Evolutionary conservation across 2,113 vertebrate genomes (phyloP).

Genomic region (Varanus komodoensis): DNA sequence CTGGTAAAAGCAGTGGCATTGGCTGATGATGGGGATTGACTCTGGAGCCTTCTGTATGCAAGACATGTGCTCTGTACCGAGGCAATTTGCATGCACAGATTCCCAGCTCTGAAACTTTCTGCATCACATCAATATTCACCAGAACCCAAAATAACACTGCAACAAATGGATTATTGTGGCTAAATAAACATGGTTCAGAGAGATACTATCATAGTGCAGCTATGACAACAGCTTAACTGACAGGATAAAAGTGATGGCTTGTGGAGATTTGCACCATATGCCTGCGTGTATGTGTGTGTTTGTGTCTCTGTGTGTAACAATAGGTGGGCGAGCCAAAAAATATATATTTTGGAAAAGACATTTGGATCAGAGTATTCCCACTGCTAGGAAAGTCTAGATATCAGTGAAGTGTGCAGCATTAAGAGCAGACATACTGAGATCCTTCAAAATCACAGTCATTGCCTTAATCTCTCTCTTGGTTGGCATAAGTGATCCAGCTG

Average conservation of each 20-base stretch:
- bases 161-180: neutral
- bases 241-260: neutral
- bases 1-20: neutral
- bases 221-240: neutral
- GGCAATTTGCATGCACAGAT: neutral
- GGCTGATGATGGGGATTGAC: neutral
- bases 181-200: conserved; percentile 3
- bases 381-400: neutral
- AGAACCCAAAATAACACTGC: neutral
- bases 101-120: neutral
- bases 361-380: neutral
- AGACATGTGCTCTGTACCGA: neutral
- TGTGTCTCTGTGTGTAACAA: too few species aligned
- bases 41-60: neutral
- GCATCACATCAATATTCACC: neutral
- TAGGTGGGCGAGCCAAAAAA: neutral
- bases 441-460: conserved; percentile 22
- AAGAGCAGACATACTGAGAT: neutral
- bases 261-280: neutral
- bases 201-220: neutral
- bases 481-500: neutral
- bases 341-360: neutral
- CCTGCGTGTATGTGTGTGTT: neutral
- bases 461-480: conserved; percentile 13
- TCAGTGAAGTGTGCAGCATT: neutral